Percentiles rank a stretch among this genome's conserved stretches.
Conservation (phyloP, 2,113 vertebrate species). For the Nestor notabilis region DNA sequence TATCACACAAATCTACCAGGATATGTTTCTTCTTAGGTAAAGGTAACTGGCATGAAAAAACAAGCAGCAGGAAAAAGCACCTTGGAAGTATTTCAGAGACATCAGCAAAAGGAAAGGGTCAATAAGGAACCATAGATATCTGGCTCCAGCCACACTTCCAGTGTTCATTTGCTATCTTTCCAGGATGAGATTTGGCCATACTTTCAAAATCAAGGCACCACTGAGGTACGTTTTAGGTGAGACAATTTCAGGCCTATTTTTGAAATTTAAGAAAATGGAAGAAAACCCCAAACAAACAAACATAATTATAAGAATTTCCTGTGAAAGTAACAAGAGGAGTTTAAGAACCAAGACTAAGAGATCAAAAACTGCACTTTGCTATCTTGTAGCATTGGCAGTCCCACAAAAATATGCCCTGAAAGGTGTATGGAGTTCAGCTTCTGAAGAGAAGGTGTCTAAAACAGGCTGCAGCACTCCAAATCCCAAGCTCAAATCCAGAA, state of each 20-base stretch:
- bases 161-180: not conserved
- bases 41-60: not conserved
- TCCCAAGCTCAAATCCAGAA: not conserved
- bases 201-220: not conserved
- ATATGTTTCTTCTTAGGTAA: not conserved
- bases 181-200: not conserved
- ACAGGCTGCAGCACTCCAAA: not conserved
- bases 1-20: not conserved
- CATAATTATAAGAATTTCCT: not conserved
- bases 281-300: not conserved
- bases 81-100: not conserved
- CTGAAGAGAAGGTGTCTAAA: not conserved
- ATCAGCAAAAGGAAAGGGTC: not conserved
- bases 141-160: not conserved
- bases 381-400: not conserved
- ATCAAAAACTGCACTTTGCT: not conserved
- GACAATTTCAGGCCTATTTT: not conserved
- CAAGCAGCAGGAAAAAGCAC: not conserved
- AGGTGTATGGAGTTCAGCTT: accelerated
- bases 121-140: not conserved
- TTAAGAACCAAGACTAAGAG: not conserved
- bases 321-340: not conserved
- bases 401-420: not conserved
- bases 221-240: not conserved
- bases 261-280: not conserved